Evolutionary conservation across 2,888 invertebrate species (phyloP), one percentile per base, ranked within the genome.

Genomic region (Criorhina ranunculi): DNA sequence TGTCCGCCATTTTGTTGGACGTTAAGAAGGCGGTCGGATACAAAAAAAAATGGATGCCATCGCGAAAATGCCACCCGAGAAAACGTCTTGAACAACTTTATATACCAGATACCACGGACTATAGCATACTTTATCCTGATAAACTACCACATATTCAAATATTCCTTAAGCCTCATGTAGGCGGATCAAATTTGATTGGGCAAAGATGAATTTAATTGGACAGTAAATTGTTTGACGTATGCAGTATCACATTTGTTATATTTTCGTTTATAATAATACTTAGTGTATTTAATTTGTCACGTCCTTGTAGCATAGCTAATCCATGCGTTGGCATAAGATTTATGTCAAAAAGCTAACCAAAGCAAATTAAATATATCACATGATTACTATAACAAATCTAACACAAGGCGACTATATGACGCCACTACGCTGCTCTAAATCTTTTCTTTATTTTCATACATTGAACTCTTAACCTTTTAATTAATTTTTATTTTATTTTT

Each of bases 291-390:
- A 12, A 37, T 55, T 33, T 55, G 35, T 57, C 62, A 55, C 44
- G 55, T 44, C 64, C 55, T 64, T 46, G 44, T 46, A 37, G 37
- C 53, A 40, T 17, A 75, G 64, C 44, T 75, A 75, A 75, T 75
- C 73, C 73, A 55, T 46, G 64, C 73, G 73, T 64, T 75, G 73
- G 64, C 64, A 17, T 35, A 6, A 64, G 73, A 75, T 75, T 75
- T 75, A 64, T 75, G 64, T 17, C 57, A 46, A 24, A 69, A 15
- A 17, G 8, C 55, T 57, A 57, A 53, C 24, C 17, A 37, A 55
- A 73, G n/a, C 35, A 55, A 64, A 53, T 64, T 73, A 44, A 53
- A 53, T 55, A 44, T 37, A 53, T 35, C 62, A 35, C 66, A 37
- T 66, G 51, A 66, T 66, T 66, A 64, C 62, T 64, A 64, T 42